phyloP scores from a whole-genome alignment of 2,113 vertebrate genomes.

The Saguinus midas region DNA sequence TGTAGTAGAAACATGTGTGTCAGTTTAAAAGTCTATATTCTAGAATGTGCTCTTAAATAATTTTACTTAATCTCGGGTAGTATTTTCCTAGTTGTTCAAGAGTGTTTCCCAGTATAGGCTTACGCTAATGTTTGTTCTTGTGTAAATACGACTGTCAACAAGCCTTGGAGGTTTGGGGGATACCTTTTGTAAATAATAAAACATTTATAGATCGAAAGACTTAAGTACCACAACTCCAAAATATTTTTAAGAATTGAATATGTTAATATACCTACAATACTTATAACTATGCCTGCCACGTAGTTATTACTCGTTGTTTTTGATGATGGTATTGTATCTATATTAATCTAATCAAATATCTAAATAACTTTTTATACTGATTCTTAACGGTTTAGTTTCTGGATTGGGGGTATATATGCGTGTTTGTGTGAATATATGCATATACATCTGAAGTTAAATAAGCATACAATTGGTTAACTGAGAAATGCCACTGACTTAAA shows the following conservation, averaged over 20 bases:
- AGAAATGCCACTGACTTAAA: background rate
- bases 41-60: background rate
- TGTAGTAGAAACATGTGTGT: background rate
- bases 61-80: background rate
- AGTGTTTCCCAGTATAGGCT: background rate
- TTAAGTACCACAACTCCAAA: background rate
- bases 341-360: background rate
- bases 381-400: background rate
- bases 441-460: background rate
- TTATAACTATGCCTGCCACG: background rate
- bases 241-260: background rate
- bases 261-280: background rate
- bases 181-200: conserved; percentile 34
- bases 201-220: background rate
- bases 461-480: background rate
- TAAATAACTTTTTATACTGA: background rate
- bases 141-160: background rate
- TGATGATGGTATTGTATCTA: background rate
- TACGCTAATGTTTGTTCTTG: background rate
- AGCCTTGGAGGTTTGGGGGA: background rate
- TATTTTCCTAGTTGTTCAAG: conserved; percentile 13
- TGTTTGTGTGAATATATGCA: background rate
- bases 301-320: background rate
- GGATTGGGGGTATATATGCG: background rate
- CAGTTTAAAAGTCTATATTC: background rate